phyloP scores from a whole-genome alignment of 2,888 invertebrate species.

The Lysandra bellargus region DNA sequence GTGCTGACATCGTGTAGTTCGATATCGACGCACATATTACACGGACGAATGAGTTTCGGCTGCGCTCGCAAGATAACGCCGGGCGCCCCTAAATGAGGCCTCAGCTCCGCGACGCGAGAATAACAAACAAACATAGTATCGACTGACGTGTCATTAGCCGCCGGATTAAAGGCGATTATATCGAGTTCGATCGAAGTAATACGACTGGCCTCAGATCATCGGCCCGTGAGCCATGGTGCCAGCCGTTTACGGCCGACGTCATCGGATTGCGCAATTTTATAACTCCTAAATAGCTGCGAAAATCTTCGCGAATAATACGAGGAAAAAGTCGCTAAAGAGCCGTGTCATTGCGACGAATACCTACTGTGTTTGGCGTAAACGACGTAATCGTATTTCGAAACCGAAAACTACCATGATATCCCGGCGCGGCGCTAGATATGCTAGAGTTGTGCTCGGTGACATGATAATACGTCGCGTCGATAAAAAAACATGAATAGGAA shows the following conservation, averaged over 20 bases:
- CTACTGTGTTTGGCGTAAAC: not conserved
- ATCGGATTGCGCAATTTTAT: conserved; percentile 1
- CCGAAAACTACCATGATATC: not conserved
- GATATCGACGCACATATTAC: conserved; percentile 61
- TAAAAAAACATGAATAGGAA: conserved; percentile 9
- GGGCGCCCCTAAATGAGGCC: conserved; percentile 71
- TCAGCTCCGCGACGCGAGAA: conserved; percentile 57
- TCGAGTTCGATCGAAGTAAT: conserved; percentile 57
- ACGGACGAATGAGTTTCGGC: conserved; percentile 65
- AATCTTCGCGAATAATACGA: not conserved
- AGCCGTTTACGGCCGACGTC: conserved; percentile 2
- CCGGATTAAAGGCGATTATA: conserved; percentile 48
- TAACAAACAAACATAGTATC: conserved; percentile 62
- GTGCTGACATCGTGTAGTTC: conserved; percentile 48
- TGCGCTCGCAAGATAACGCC: conserved; percentile 65
- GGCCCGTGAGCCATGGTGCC: conserved; percentile 14
- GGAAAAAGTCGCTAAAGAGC: not conserved
- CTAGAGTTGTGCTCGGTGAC: not conserved
- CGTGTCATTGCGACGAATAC: not conserved
- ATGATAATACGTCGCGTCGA: not conserved
- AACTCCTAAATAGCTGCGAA: not conserved
- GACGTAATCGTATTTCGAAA: not conserved
- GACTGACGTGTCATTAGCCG: conserved; percentile 59
- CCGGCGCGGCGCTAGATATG: not conserved
- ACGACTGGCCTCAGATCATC: conserved; percentile 55